Evolutionary conservation across 2,113 vertebrate species (phyloP), one percentile per base, ranked within the genome.

Genomic region (Xenopus borealis): DNA sequence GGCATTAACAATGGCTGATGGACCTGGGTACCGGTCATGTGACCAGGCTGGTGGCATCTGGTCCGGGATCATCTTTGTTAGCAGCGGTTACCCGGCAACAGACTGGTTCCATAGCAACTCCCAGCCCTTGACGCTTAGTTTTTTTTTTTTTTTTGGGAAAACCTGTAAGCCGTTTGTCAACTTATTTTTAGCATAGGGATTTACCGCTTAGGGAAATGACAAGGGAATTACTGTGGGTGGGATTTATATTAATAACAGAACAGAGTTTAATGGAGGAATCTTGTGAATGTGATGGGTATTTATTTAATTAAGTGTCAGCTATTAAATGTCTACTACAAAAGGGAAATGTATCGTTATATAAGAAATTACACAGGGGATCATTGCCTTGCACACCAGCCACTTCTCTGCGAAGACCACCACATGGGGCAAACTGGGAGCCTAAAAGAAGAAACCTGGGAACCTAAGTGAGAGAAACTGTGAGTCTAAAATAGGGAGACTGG

Each of bases 51-150:
- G 65, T 75, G 72, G 55, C 73, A 76, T 75, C 73, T 76, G 66
- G 58, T 63, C 46, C 47, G 30, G 66, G 66, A 77, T 64, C 30
- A 77, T 70, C 59, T 77, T 77, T 77, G 74, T 77, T 77, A 64
- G 27, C 30, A 18, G 44, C 50, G 59, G 74, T 77, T 77, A 40
- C 74, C 59, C 61, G 63, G 74, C 74, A 70, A 77, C 67, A 10
- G 40, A 10, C 46, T 30, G 59, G 61, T 77, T 66, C 74, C 74
- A 55, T 77, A 77, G 67, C 74, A 77, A 77, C 74, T 27, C 33
- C 61, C 62, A 70, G 50, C 66, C 59, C 50, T 59, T 70, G 74
- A 64, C 50, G 23, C 66, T 27, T 27, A 27, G 1, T 27, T 27
- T 27, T 27, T 27, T 27, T 40, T 75, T 52, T 62, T 70, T 69